Percentiles rank a stretch among this genome's conserved stretches.
Evolutionary conservation across 2,888 invertebrate genomes (phyloP).

Genomic region (Erpobdella octoculata): DNA sequence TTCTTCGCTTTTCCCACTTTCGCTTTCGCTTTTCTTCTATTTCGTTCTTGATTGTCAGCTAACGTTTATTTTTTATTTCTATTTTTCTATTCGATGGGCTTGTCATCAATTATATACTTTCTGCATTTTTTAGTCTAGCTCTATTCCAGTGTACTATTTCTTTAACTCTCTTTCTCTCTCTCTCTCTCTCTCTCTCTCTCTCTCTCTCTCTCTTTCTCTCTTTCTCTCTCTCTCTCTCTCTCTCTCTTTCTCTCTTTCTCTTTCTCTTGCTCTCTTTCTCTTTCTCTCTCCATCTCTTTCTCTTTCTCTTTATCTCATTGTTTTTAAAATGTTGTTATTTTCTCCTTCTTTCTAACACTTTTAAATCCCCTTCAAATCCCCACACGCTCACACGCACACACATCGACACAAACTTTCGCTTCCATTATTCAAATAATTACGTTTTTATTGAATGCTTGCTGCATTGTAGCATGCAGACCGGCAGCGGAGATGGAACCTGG

Average conservation of each 20-base stretch:
- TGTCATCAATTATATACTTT: no score
- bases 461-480: no score
- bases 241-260: not conserved
- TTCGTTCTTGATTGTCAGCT: not conserved
- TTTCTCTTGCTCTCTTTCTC: not conserved
- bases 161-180: not conserved
- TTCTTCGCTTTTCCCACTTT: no score
- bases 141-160: not conserved
- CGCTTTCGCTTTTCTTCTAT: not conserved
- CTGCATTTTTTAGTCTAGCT: no score
- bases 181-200: slow-evolving; percentile 1
- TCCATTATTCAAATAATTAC: no score
- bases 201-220: not conserved
- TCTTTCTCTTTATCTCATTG: not conserved
- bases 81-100: not conserved
- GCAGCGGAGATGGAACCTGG: no score
- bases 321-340: not conserved
- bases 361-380: not conserved
- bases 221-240: not conserved
- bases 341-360: not conserved
- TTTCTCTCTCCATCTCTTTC: not conserved
- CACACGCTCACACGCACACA: not conserved
- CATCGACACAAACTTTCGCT: not conserved
- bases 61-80: not conserved
- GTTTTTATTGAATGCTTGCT: no score